These are phyloP conservation scores for Aselliscus stoliczkanus DNA, from an alignment of 2,797 vertebrate genomes.

Conservation along the genomic window DNA sequence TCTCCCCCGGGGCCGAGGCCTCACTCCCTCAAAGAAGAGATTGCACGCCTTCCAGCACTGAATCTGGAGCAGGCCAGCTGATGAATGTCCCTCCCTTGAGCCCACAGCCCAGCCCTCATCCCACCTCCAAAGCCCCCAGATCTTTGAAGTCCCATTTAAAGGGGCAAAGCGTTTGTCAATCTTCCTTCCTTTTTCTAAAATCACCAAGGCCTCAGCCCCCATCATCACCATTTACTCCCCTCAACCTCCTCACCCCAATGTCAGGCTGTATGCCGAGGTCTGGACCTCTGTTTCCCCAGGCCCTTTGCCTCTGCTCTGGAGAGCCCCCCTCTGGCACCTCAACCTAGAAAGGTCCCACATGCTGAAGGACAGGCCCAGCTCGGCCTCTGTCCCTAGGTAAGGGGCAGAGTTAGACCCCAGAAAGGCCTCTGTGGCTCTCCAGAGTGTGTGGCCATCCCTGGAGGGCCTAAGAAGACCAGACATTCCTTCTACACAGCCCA, in stretches of 20 bases:
- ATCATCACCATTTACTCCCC: not conserved
- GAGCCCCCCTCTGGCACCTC: not conserved
- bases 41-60: not conserved
- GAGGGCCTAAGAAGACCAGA: not conserved
- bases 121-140: not conserved
- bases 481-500: not conserved
- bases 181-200: not conserved
- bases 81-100: not conserved
- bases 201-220: not conserved
- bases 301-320: not conserved
- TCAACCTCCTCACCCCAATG: fast-evolving
- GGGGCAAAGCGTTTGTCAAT: not conserved
- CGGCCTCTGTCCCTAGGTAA: not conserved
- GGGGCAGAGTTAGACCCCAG: not conserved
- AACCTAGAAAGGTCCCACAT: not conserved
- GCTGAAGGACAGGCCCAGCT: not conserved
- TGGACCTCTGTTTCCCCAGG: not conserved
- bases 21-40: not conserved
- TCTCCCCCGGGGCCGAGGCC: not conserved
- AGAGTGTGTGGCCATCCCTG: not conserved
- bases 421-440: not conserved
- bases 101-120: not conserved
- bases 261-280: not conserved
- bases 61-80: too few relatives aligned
- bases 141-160: not conserved